These are phyloP conservation scores for Tolmerus cingulatus DNA, from an alignment of 2,888 invertebrate genomes.

Conservation along the genomic window DNA sequence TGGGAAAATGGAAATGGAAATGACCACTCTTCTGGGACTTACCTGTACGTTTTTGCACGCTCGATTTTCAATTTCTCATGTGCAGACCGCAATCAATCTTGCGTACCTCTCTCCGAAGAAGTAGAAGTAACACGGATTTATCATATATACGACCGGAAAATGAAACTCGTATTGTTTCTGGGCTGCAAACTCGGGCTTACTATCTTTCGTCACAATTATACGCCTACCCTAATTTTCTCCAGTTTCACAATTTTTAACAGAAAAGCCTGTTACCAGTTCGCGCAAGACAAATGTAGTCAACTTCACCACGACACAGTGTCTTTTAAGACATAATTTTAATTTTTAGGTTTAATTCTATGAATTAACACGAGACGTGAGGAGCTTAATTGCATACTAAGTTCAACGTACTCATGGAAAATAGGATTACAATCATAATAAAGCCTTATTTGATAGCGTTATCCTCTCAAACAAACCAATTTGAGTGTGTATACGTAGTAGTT, in stretches of 20 bases:
- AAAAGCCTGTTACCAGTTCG: background rate
- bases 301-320: too few relatives aligned
- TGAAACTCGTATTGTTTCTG: background rate
- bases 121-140: background rate
- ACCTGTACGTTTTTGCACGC: background rate
- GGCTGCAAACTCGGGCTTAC: background rate
- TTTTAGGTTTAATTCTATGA: too few relatives aligned
- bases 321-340: too few relatives aligned
- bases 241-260: background rate
- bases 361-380: too few relatives aligned
- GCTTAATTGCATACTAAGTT: too few relatives aligned
- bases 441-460: too few relatives aligned
- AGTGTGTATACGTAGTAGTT: too few relatives aligned
- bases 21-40: background rate
- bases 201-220: background rate
- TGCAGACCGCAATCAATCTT: constrained; percentile 8
- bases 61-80: background rate
- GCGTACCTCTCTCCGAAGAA: background rate
- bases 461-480: too few relatives aligned
- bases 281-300: too few relatives aligned
- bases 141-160: background rate
- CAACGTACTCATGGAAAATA: too few relatives aligned
- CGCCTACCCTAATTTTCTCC: background rate
- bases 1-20: background rate
- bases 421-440: too few relatives aligned